Conservation (phyloP, 2,797 vertebrate species). For the Leuciscus waleckii region DNA sequence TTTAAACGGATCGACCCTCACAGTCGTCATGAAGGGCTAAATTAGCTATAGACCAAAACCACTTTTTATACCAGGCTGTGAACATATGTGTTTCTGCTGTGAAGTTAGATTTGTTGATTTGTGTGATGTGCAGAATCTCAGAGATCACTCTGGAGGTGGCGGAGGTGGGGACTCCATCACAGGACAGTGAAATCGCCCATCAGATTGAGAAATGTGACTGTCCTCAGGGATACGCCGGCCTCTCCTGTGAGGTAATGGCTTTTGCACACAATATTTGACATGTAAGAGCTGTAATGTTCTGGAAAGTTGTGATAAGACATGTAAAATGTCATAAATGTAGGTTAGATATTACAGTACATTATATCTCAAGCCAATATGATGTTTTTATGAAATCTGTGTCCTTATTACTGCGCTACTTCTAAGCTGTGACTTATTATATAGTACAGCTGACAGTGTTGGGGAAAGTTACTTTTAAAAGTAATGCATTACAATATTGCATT, state of each 20-base stretch:
- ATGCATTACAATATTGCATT: too few species aligned
- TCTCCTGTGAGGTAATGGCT: constrained; percentile 91
- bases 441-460: too few species aligned
- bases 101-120: neutral
- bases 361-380: neutral
- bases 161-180: constrained; percentile 78
- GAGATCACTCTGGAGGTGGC: constrained; percentile 92
- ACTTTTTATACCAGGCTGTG: too few species aligned
- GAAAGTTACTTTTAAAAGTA: too few species aligned
- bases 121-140: constrained; percentile 84
- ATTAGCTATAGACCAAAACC: too few species aligned
- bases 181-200: constrained; percentile 80
- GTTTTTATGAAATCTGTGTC: neutral
- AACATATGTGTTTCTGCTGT: too few species aligned
- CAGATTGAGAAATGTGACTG: constrained; percentile 92
- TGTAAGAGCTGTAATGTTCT: neutral
- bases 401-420: neutral
- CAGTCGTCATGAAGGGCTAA: too few species aligned
- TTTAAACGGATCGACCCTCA: too few species aligned
- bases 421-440: too few species aligned
- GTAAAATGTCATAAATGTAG: neutral
- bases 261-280: neutral
- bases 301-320: neutral
- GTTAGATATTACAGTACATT: neutral
- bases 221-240: constrained; percentile 88